phyloP scores from a whole-genome alignment of 2,113 vertebrate genomes.

The Labeo catla region DNA sequence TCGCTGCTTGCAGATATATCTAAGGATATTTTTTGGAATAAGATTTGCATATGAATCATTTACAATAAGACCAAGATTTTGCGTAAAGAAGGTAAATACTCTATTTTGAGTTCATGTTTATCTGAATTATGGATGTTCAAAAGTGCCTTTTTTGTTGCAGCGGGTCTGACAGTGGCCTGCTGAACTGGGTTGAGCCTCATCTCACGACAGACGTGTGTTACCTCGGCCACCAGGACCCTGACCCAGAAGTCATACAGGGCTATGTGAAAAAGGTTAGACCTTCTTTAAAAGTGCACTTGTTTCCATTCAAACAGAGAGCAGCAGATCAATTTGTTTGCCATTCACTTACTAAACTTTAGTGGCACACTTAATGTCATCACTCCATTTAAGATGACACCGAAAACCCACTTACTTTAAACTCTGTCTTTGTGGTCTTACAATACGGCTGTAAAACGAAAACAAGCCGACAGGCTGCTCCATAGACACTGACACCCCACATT shows the following conservation, averaged over 20 bases:
- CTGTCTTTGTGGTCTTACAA: slow-evolving; percentile 1
- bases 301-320: neutral
- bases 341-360: slow-evolving; percentile 5
- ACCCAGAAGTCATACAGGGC: slow-evolving; percentile 86
- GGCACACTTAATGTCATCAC: slow-evolving; percentile 17
- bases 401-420: slow-evolving; percentile 5
- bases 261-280: slow-evolving; percentile 89
- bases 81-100: neutral
- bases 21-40: neutral
- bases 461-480: slow-evolving; percentile 31
- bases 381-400: slow-evolving; percentile 5
- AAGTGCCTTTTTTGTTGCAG: neutral
- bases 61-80: neutral
- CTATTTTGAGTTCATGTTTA: no score
- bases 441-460: slow-evolving; percentile 2
- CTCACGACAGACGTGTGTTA: slow-evolving; percentile 88
- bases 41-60: neutral
- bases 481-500: slow-evolving; percentile 3
- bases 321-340: neutral
- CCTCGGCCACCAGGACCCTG: slow-evolving; percentile 78
- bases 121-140: neutral
- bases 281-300: neutral
- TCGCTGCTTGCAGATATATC: no score
- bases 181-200: slow-evolving; percentile 65
- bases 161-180: slow-evolving; percentile 70